Evolutionary conservation across 2,888 invertebrate genomes (phyloP), one percentile per base, ranked within the genome.

Genomic region (Cephus pulcher): DNA sequence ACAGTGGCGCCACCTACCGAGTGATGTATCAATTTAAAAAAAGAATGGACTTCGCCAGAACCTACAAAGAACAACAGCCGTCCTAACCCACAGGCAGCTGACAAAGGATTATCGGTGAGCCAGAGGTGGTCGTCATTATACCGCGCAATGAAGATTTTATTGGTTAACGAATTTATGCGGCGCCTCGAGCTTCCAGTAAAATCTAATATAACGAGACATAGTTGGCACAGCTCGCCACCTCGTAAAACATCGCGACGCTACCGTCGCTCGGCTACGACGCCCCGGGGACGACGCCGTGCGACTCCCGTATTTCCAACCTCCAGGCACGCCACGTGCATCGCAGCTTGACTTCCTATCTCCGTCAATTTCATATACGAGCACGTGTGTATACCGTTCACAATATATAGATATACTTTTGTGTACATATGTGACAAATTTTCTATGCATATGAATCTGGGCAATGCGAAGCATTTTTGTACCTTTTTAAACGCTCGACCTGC

Each of bases 171-270:
- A 90, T 90, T 90, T 89, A 89, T 89, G 88, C 87, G 88, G 87
- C 88, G 89, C 88, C 87, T 85, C 83, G 83, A 86, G 87, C 85
- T 81, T 78, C 84, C 85, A 85, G 88, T 89, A 88, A 89, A 89
- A 89, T 89, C 88, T 88, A 89, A 89, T 89, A 88, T 89, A 89
- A 90, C 89, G 90, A 89, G 88, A 88, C 89, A 88, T 88, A 89
- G 89, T 90, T 90, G 89, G 89, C 89, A 89, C 86, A 84, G 86
- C 81, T 88, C 85, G 86, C 88, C 89, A 89, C 88, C 88, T 89
- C 89, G 87, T 90, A 90, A 90, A 90, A 89, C 86, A 89, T 88
- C 86, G 84, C 78, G 83, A 78, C 82, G 78, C 80, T 83, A 80
- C 82, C 80, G 80, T 82, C 80, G 82, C 83, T 77, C 82, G 73